Conservation (phyloP, 1,140 invertebrate species). For the Philopotamus ludificatus region DNA sequence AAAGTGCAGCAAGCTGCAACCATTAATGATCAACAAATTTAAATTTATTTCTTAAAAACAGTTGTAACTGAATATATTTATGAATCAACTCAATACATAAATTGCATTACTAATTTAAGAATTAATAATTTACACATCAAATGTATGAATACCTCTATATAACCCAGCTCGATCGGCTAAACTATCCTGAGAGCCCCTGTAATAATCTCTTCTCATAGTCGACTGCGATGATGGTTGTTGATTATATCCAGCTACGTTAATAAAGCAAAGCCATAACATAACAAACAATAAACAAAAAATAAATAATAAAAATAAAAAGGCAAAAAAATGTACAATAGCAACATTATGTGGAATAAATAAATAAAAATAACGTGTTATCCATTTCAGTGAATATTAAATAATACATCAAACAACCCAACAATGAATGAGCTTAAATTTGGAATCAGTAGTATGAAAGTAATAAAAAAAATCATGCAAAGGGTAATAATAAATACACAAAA, state of each 20-base stretch:
- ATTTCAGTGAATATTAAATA: too few species aligned
- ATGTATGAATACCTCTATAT: slow-evolving; percentile 56
- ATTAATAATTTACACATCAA: too few species aligned
- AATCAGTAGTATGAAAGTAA: too few species aligned
- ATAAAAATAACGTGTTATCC: too few species aligned
- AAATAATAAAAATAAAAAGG: not conserved
- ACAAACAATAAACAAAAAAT: slow-evolving; percentile 33
- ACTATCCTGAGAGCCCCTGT: slow-evolving; percentile 83
- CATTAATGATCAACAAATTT: not conserved
- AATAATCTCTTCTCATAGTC: slow-evolving; percentile 82
- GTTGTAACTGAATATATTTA: not conserved
- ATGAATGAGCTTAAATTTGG: too few species aligned
- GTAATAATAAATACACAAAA: not conserved
- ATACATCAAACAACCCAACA: too few species aligned
- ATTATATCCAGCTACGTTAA: slow-evolving; percentile 40
- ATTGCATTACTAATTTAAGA: too few species aligned
- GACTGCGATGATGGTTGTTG: slow-evolving; percentile 41
- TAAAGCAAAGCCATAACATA: slow-evolving; percentile 40
- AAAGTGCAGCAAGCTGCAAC: too few species aligned
- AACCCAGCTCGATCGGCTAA: slow-evolving; percentile 65
- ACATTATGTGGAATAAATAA: too few species aligned
- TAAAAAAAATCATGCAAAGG: not conserved
- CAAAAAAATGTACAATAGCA: not conserved
- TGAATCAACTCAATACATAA: not conserved
- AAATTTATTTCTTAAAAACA: not conserved